Conservation (phyloP, 2,113 vertebrate genomes). For the Cottus gobio region DNA sequence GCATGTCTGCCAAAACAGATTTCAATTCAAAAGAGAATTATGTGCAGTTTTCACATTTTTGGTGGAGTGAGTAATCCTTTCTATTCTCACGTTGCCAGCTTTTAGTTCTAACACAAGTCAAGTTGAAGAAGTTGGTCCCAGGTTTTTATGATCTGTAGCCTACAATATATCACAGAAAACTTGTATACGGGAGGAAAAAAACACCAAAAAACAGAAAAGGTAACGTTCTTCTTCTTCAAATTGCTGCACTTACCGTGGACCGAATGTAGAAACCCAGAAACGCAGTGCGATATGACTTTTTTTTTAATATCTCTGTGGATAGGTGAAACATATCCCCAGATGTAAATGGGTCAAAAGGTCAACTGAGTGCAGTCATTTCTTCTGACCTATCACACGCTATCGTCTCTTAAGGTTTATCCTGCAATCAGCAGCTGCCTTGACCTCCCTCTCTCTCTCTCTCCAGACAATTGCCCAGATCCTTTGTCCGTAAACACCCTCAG, state of each 20-base stretch:
- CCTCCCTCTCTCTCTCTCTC: constrained; percentile 36
- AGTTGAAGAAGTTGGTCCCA: background rate
- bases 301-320: background rate
- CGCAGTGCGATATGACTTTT: background rate
- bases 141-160: background rate
- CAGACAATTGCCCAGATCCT: constrained; percentile 21
- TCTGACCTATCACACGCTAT: background rate
- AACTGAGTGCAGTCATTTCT: background rate
- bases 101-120: background rate
- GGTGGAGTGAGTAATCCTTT: background rate
- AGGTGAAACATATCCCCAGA: background rate
- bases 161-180: background rate
- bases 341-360: constrained; percentile 1
- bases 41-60: background rate
- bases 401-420: background rate
- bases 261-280: background rate
- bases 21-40: background rate
- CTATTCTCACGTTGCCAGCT: background rate
- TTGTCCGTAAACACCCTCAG: constrained; percentile 27
- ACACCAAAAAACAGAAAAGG: no score
- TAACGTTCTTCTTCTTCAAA: background rate
- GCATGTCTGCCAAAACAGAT: background rate
- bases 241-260: no score
- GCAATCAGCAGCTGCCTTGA: constrained; percentile 12
- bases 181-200: background rate